These are phyloP conservation scores for Dynastes hyllus DNA, from an alignment of 2,888 invertebrate genomes.

Conservation along the genomic window DNA sequence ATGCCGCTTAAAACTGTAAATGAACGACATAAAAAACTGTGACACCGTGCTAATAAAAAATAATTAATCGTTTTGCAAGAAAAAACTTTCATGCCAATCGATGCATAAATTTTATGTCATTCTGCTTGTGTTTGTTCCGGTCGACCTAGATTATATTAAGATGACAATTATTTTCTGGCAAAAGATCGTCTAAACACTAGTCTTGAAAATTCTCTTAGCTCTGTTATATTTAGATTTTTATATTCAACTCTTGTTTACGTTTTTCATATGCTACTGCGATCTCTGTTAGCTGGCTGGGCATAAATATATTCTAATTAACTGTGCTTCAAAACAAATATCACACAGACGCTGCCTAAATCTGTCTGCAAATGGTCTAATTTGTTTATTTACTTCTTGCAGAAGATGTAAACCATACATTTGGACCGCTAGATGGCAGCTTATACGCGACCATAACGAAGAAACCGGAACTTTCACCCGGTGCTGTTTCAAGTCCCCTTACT, in stretches of 20 bases:
- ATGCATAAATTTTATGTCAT: neutral
- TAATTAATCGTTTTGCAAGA: neutral
- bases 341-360: neutral
- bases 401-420: constrained; percentile 85
- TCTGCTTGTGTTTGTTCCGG: neutral
- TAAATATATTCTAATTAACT: constrained; percentile 1
- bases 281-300: neutral
- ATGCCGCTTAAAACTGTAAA: too few species aligned
- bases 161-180: constrained; percentile 2
- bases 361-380: constrained; percentile 11
- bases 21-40: neutral
- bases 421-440: constrained; percentile 91
- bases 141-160: neutral
- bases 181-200: neutral
- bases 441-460: constrained; percentile 82
- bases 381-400: constrained; percentile 65
- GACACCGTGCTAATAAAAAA: neutral
- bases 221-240: constrained; percentile 1
- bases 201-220: neutral
- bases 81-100: neutral
- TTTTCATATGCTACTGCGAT: neutral
- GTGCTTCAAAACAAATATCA: neutral
- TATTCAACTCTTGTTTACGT: constrained; percentile 1
- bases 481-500: constrained; percentile 82
- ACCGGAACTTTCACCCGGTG: constrained; percentile 71